These are phyloP conservation scores for Thamnaconus septentrionalis DNA, from an alignment of 2,113 vertebrate species.

Conservation along the genomic window DNA sequence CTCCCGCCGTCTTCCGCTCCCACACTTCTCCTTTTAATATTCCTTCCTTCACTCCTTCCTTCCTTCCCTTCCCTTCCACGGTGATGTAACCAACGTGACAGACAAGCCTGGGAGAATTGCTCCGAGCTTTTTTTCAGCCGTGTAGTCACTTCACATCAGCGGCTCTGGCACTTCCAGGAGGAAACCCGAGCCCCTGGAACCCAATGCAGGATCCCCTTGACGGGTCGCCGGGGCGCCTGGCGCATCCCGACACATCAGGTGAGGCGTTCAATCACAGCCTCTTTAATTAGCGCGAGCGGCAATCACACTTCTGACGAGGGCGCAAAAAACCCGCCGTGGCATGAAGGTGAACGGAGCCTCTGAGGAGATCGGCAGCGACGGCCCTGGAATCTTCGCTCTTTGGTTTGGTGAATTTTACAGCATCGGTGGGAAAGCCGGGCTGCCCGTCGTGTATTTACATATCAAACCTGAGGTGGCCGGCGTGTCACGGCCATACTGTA, in stretches of 20 bases:
- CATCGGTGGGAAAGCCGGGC: no score
- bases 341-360: constrained; percentile 32
- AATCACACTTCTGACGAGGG: constrained; percentile 20
- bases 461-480: no score
- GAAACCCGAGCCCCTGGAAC: not conserved
- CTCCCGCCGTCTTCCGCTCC: no score
- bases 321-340: constrained; percentile 13
- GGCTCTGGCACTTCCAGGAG: constrained; percentile 21
- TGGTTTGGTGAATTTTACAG: constrained; percentile 2
- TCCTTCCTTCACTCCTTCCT: no score
- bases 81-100: constrained; percentile 33
- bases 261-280: constrained; percentile 46
- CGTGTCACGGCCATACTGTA: no score
- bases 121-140: constrained; percentile 25
- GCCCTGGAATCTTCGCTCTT: constrained; percentile 17
- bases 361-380: no score
- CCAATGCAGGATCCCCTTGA: constrained; percentile 12
- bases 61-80: no score
- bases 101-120: constrained; percentile 28
- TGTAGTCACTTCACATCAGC: constrained; percentile 34
- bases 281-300: constrained; percentile 55
- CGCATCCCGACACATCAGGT: constrained; percentile 35
- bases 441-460: no score
- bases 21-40: no score
- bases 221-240: constrained; percentile 31